Evolutionary conservation across 2,113 vertebrate species (phyloP), one percentile per base, ranked within the genome.

Genomic region (Centropus bengalensis): DNA sequence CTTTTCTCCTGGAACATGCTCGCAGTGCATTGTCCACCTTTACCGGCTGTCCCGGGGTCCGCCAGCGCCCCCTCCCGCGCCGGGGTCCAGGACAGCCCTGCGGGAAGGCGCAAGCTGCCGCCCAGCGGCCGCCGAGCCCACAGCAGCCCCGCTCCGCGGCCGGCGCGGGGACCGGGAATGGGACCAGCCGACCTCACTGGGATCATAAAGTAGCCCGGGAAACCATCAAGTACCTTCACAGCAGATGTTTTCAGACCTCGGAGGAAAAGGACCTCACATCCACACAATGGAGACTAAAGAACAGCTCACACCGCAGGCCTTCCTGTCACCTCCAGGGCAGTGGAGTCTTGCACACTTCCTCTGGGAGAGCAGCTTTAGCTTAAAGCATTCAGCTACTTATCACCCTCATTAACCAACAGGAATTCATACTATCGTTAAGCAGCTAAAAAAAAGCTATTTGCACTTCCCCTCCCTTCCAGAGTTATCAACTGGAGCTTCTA

Each of bases 171-270:
- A 20, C 47, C 20, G 21, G 47, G 20, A 54, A 12, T 12, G 63
- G 63, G 8, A 33, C 0, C 14, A 3, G 2, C 5, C 0, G 5
- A 6, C 9, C 1, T 6, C 1, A 5, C n/a, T 12, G 10, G 0
- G 3, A 16, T 27, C 4, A 79, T 4, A 30, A 62, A 22, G 8
- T 1, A 12, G 7, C 8, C 15, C 28, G 3, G 1, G 42, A 26
- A 59, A 59, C 33, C 0, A 36, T 12, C 0, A 8, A 2, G 0
- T 3, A 4, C 11, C 12, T 36, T 14, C 55, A 22, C 2, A 3
- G 20, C 55, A 13, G 7, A 3, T 0, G 9, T n/a, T 63, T 20
- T 40, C 44, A 23, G 27, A 4, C 5, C 17, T 14, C 5, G 1
- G 24, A 64, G 2, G 3, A 44, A 55, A 10, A n/a, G 5, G 28